Base-by-base conservation (phyloP, 2,888 invertebrate species). In the Yponomeuta sedellus region DNA sequence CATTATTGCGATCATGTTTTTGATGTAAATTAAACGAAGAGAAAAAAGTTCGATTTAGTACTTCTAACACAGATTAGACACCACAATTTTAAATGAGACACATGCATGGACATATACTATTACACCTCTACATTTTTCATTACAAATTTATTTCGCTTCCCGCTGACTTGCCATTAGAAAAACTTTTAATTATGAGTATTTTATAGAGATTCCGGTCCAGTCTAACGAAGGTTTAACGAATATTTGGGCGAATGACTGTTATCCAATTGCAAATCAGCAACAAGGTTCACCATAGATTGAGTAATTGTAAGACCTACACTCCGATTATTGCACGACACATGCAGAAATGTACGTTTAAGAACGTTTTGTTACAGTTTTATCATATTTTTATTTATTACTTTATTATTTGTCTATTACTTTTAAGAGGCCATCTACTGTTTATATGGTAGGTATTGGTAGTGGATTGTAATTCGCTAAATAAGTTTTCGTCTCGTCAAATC, bases 101-200 rank as follows among this genome's bases (percentile, higher is more conserved):
- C 86, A 89, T 88, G 83, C 77, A 91, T 89, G 90, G 91, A 91
- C 91, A 91, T 84, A 85, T 77, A 88, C 84, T 88, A 86, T 83
- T 88, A 86, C 83, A 75, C 74, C 76, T 78, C 89, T 89, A 86
- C 83, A 75, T 76, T 82, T 71, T 73, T 73, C 82, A 82, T 85
- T 85, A 86, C 82, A 82, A 34, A 63, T 63, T 65, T 63, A 77
- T 76, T 71, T 73, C 71, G 68, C 82, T 83, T 83, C 85, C 81
- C 80, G 84, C 88, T 82, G 88, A 85, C 82, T 84, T 83, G 83
- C 77, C 73, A 63, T 34, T 20, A 28, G 66, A 59, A 57, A 34
- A 61, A 58, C 11, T 28, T n/a, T 63, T 40, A 22, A 40, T 40
- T 10, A 44, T 44, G 34, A 34, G 61, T 34, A 34, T 61, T 61